Conservation (phyloP, 1,140 invertebrate species). For the Gryon sp. region DNA sequence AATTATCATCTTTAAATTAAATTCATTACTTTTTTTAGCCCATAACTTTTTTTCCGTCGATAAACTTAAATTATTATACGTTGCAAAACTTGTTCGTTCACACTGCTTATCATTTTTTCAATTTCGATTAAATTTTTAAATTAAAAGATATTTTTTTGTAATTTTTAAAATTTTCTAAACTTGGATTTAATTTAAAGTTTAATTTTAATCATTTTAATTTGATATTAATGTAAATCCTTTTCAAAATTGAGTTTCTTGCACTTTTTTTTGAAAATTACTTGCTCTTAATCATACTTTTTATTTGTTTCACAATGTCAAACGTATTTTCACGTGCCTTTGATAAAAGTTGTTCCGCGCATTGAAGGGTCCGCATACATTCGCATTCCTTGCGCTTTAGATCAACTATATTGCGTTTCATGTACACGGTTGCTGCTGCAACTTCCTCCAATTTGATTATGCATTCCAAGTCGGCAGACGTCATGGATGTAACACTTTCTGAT, state of each 20-base stretch:
- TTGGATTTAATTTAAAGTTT: neutral
- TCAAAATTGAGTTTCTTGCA: no score
- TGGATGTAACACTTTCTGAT: constrained; percentile 63
- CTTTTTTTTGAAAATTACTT: no score
- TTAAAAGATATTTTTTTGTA: neutral
- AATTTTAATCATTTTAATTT: no score
- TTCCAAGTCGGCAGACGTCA: constrained; percentile 67
- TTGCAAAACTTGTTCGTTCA: neutral
- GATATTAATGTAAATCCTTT: no score
- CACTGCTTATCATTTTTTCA: neutral
- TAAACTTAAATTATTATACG: neutral
- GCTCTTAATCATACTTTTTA: no score
- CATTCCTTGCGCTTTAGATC: constrained; percentile 84
- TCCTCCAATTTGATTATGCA: constrained; percentile 70
- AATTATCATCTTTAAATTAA: no score
- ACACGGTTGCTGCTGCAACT: constrained; percentile 67
- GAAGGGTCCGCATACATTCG: constrained; percentile 86
- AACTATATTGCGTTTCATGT: constrained; percentile 79
- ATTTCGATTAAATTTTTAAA: neutral
- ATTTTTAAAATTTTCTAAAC: neutral
- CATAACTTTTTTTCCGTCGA: no score
- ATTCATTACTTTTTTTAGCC: no score
- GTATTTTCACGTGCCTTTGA: constrained; percentile 71
- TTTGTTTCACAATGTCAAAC: constrained; percentile 29
- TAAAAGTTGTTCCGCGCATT: constrained; percentile 87